Conservation (phyloP, 2,888 invertebrate genomes). For the Phaedon cochleariae region DNA sequence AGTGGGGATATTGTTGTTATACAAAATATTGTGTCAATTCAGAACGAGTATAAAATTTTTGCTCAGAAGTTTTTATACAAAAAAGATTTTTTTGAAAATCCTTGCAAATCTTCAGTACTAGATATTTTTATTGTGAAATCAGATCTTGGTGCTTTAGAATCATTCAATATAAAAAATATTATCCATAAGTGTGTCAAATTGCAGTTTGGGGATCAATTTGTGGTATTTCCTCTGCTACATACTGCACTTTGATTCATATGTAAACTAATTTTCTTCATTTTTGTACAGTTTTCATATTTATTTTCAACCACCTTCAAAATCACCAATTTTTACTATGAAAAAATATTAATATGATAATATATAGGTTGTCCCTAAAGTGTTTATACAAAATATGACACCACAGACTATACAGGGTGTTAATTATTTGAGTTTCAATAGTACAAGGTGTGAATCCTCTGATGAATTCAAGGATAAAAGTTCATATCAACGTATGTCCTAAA, state of each 20-base stretch:
- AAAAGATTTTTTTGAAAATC: slow-evolving; percentile 14
- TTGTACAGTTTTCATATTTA: too few species aligned
- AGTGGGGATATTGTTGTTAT: slow-evolving; percentile 15
- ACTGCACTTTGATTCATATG: not conserved
- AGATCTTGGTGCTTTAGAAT: too few species aligned
- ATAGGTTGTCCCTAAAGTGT: too few species aligned
- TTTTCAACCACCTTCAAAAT: too few species aligned
- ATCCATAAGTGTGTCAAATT: not conserved
- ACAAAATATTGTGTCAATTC: slow-evolving; percentile 1
- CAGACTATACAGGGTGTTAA: too few species aligned
- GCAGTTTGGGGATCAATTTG: not conserved
- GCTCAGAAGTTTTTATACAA: slow-evolving; percentile 1
- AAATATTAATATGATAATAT: too few species aligned
- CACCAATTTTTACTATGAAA: too few species aligned
- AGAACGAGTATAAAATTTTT: slow-evolving; percentile 6
- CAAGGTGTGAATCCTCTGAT: too few species aligned
- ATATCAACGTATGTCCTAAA: too few species aligned
- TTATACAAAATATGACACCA: too few species aligned
- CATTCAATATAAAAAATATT: not conserved
- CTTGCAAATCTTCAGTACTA: slow-evolving; percentile 15
- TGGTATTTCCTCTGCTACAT: slow-evolving; percentile 5
- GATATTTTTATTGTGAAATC: not conserved
- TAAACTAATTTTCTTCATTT: not conserved
- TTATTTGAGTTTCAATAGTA: too few species aligned
- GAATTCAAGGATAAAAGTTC: too few species aligned